Evolutionary conservation across 1,140 invertebrate genomes (phyloP), one percentile per base, ranked within the genome.

Genomic region (Yoshiicerus persimilis): DNA sequence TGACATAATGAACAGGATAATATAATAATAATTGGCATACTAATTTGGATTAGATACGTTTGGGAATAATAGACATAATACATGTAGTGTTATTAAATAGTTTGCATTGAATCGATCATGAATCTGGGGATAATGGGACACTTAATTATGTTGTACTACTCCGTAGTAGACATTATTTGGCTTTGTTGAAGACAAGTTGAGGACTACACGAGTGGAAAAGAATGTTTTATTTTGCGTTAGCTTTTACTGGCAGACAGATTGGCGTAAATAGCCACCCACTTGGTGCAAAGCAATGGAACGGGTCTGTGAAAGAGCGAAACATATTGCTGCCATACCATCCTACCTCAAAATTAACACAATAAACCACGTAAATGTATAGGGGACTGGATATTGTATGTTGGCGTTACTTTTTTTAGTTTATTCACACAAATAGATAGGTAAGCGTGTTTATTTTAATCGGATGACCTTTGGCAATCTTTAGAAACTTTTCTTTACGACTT

Each of bases 211-310:
- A 10, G 9, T 30, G 66, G 11, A 13, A 70, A 70, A 66, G 25
- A 30, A 27, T 25, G 64, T 66, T 25, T 66, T 66, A 70, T 25
- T 70, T 70, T 70, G 2, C 23, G 20, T 10, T 70, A 16, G 13
- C 66, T 25, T 25, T 70, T 70, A 23, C 30, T 80, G 75, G 75
- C 75, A 80, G 75, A 80, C 75, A 80, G 75, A 36, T 23, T 80
- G 75, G 75, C 75, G 75, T 80, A 80, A 70, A 80, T 80, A 80
- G 75, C 75, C 34, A 80, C 75, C 75, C 75, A 80, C 75, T 80
- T 80, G 75, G 75, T 80, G 30, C 16, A 80, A 36, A 36, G 75
- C 30, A 38, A 30, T 70, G 32, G 27, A 20, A 80, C 16, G 34
- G 20, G 13, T 30, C 9, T 4, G 34, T 9, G 10, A 75, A 32